These are phyloP conservation scores for Steinernema scapterisci DNA, from an alignment of 2,888 invertebrate genomes.

Conservation along the genomic window DNA sequence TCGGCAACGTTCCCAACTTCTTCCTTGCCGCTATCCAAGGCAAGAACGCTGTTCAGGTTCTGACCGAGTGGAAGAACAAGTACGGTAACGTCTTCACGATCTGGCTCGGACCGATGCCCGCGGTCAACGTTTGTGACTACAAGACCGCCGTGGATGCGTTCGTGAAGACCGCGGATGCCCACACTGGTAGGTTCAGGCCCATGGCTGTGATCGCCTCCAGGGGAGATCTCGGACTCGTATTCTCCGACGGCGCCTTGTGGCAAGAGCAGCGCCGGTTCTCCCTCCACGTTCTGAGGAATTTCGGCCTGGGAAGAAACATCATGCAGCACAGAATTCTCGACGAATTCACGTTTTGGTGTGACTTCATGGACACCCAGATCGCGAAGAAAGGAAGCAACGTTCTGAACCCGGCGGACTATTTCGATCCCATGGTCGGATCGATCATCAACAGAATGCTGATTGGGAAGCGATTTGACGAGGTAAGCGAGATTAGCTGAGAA, in stretches of 20 bases:
- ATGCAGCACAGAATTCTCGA: slow-evolving; percentile 20
- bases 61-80: slow-evolving; percentile 24
- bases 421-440: slow-evolving; percentile 36
- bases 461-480: slow-evolving; percentile 35
- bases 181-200: neutral
- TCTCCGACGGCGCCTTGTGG: slow-evolving; percentile 34
- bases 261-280: slow-evolving; percentile 34
- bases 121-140: slow-evolving; percentile 24
- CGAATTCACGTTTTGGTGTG: neutral
- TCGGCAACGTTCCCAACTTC: slow-evolving; percentile 27
- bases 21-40: neutral
- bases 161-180: slow-evolving; percentile 5
- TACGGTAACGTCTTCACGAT: slow-evolving; percentile 26
- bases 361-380: neutral
- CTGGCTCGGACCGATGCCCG: slow-evolving; percentile 29
- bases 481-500: neutral
- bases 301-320: slow-evolving; percentile 2
- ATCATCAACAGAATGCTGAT: slow-evolving; percentile 36
- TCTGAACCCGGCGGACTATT: neutral
- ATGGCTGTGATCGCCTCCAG: neutral
- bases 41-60: neutral
- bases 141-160: slow-evolving; percentile 19
- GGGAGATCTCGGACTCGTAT: slow-evolving; percentile 38
- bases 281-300: slow-evolving; percentile 35
- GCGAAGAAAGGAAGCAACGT: neutral